phyloP scores from a whole-genome alignment of 2,113 vertebrate genomes.

The Corvus hawaiiensis region DNA sequence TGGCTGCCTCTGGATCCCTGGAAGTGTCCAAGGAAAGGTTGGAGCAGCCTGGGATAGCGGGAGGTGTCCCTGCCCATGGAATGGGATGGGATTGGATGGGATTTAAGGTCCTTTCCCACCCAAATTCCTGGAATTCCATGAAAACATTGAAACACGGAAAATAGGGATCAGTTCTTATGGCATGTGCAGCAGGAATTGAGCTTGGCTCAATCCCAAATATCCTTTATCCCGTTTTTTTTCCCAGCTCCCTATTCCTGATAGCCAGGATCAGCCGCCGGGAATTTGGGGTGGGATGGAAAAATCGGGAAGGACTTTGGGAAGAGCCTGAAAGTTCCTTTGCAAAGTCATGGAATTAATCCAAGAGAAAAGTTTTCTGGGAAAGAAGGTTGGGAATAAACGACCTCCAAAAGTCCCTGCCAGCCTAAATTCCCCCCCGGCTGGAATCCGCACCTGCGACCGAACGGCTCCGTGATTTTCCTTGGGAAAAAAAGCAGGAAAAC shows the following conservation, averaged over 20 bases:
- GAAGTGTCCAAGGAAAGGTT: background rate
- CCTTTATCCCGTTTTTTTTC: background rate
- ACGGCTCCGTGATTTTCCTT: background rate
- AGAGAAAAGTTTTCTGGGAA: background rate
- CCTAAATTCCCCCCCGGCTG: background rate
- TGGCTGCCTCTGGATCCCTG: background rate
- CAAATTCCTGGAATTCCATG: background rate
- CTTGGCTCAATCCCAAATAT: background rate
- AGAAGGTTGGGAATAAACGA: background rate
- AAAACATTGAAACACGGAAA: background rate
- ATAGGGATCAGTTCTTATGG: fast-evolving
- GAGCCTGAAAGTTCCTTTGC: background rate
- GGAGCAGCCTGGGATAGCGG: background rate
- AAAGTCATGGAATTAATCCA: background rate
- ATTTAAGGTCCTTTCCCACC: background rate
- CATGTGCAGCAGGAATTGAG: background rate
- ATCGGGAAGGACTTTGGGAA: background rate
- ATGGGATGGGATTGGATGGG: background rate
- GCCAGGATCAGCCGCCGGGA: background rate
- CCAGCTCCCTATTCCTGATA: background rate
- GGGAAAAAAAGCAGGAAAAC: fast-evolving
- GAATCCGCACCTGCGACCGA: background rate
- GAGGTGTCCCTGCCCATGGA: background rate
- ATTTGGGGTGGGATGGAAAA: background rate
- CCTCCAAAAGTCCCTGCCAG: background rate